Evolutionary conservation across 2,113 vertebrate species (phyloP).

Genomic region (Pteronura brasiliensis): DNA sequence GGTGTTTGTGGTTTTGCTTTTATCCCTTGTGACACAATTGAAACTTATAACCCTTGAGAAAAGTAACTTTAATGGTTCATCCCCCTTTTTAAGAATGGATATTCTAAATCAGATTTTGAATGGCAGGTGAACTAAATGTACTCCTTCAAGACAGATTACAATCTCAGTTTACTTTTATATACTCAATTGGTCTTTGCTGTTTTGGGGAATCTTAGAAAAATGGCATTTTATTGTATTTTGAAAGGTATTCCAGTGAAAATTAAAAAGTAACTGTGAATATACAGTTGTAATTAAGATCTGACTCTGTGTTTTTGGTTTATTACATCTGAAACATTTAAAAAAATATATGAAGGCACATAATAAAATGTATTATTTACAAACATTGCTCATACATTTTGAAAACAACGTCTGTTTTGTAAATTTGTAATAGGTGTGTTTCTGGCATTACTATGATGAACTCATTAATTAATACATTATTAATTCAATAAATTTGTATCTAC

Average conservation of each 20-base stretch:
- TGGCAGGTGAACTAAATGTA: not conserved
- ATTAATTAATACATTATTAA: not conserved
- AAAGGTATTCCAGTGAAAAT: not conserved
- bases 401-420: not conserved
- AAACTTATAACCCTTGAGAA: not conserved
- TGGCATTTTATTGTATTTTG: not conserved
- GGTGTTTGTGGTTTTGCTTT: not conserved
- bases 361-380: not conserved
- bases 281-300: not conserved
- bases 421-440: not conserved
- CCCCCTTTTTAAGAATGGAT: not conserved
- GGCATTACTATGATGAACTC: not conserved
- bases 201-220: not conserved
- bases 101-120: not conserved
- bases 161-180: not conserved
- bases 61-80: not conserved
- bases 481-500: not conserved
- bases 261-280: not conserved
- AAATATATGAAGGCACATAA: not conserved
- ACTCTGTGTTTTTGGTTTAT: not conserved
- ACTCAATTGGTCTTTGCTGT: accelerated
- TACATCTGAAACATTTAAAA: not conserved
- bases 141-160: not conserved
- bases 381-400: not conserved
- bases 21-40: not conserved